Percentiles rank a stretch among this genome's conserved stretches.
phyloP scores from a whole-genome alignment of 2,113 vertebrate species.

The human (Homo sapiens) region GRCh38 chr1:119769001-119769500 shows the following conservation, averaged over 20 bases:
- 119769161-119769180: neutral
- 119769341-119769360: neutral
- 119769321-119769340: neutral
- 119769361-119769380: neutral
- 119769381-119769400: neutral
- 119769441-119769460: neutral
- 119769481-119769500: neutral
- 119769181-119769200: neutral
- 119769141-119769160: neutral
- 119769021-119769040: slow-evolving; percentile 41
- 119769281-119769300: neutral
- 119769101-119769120: neutral
- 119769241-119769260: neutral
- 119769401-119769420: neutral
- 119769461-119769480: neutral
- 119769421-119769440: accelerated
- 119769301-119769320: neutral
- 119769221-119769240: neutral
- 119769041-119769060: neutral
- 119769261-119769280: neutral
- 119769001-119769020: slow-evolving; percentile 77
- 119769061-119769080: neutral
- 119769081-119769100: neutral
- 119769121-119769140: neutral
- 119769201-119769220: neutral